Evolutionary conservation across 2,797 vertebrate genomes (phyloP).

Genomic region (Falco concolor): DNA sequence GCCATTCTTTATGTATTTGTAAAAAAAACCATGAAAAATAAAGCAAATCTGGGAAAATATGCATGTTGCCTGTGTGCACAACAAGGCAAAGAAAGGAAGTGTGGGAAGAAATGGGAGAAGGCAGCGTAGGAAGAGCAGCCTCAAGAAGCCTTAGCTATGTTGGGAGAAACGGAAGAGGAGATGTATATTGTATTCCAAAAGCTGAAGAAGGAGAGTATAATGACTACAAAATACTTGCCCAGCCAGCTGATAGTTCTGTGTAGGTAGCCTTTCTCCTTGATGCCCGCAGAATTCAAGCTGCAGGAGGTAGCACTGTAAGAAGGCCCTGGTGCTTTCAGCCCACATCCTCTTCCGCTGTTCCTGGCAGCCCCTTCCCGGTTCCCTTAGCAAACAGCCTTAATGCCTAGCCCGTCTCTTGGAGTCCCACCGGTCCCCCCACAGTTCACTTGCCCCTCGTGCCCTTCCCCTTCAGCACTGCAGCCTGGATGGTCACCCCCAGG

Average conservation of each 20-base stretch:
- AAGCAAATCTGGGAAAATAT: neutral
- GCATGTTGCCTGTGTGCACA: neutral
- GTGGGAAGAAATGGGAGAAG: neutral
- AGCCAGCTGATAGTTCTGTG: too few species aligned
- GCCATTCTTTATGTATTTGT: neutral
- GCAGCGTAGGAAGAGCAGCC: neutral
- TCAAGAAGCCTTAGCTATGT: neutral
- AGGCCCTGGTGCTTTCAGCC: too few species aligned
- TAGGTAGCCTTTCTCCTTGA: too few species aligned
- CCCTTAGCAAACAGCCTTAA: too few species aligned
- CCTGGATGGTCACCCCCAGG: neutral
- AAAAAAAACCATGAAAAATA: neutral
- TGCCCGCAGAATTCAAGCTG: too few species aligned
- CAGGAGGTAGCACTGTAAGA: too few species aligned
- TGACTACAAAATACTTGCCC: neutral
- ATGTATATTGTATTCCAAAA: neutral
- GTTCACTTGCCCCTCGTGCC: neutral
- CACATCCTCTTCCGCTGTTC: too few species aligned
- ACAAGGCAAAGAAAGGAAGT: neutral
- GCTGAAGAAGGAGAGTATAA: neutral
- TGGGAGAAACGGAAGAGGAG: neutral
- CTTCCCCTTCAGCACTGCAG: accelerated
- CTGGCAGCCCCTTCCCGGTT: too few species aligned
- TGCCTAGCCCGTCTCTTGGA: too few species aligned
- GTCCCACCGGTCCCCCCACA: neutral